phyloP scores from a whole-genome alignment of 2,888 invertebrate genomes.

The Aspidiotus rigidus region DNA sequence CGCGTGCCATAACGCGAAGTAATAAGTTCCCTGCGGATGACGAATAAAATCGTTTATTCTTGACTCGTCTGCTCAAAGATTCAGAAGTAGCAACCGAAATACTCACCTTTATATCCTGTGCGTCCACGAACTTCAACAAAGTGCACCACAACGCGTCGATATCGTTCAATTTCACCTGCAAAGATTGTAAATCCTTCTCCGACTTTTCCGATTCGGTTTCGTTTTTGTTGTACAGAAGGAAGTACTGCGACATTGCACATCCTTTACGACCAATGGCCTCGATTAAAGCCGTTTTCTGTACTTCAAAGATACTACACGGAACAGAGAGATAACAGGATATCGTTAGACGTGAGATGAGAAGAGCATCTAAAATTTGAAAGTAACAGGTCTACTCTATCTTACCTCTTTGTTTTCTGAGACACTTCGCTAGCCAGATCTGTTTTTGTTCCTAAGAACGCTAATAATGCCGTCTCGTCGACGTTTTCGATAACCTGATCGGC shows the following conservation, averaged over 20 bases:
- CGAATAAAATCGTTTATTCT: no score
- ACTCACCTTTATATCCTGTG: conserved; percentile 63
- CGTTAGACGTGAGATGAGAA: neutral
- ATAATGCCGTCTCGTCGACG: conserved; percentile 66
- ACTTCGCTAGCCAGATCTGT: conserved; percentile 70
- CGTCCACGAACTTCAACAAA: conserved; percentile 70
- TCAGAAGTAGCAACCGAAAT: conserved; percentile 13
- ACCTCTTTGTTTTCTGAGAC: conserved; percentile 70
- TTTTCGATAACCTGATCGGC: conserved; percentile 58
- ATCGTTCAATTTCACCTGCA: conserved; percentile 39
- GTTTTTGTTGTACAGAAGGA: conserved; percentile 42
- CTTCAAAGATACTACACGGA: neutral
- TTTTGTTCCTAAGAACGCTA: conserved; percentile 77
- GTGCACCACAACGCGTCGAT: conserved; percentile 58
- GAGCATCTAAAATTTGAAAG: neutral
- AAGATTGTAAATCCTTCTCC: conserved; percentile 41
- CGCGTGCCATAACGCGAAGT: conserved; percentile 75
- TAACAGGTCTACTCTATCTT: conserved; percentile 39
- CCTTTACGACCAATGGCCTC: conserved; percentile 73
- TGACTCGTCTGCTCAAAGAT: neutral
- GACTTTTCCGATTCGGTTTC: conserved; percentile 41
- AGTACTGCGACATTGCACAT: conserved; percentile 58
- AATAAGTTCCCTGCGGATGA: conserved; percentile 38
- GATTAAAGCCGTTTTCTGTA: conserved; percentile 56
- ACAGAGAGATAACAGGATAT: neutral